Evolutionary conservation across 2,888 invertebrate genomes (phyloP), one percentile per base, ranked within the genome.

Genomic region (Muscina levida): DNA sequence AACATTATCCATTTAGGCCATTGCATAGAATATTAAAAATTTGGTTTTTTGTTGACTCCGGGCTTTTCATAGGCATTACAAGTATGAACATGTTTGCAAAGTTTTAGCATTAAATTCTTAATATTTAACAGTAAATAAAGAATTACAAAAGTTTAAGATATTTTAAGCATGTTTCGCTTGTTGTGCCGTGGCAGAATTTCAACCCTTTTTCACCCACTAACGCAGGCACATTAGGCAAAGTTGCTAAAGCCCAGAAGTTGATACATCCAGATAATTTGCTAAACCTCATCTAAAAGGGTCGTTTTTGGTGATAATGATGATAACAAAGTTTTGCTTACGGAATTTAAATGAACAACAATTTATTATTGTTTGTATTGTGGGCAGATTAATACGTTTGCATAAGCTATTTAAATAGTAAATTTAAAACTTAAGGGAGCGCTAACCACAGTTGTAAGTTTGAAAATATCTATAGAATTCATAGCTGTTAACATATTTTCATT

Each of bases 351-450:
- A 72, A 65, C 51, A 53, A 48, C 53, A 56, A 56, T 73, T 51
- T 73, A 73, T 57, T 37, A 37, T 37, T 46, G 24, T 10, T 48
- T 24, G 59, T 67, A 68, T 59, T 68, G 57, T 42, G 48, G 67
- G 51, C 48, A 42, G 48, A 68, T 75, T 75, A 75, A 75, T 75
- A 59, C 39, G 26, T 53, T 13, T 65, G 56, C 65, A 72, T 72
- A 51, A 65, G 53, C 39, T 67, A 51, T 46, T 67, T 51, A n/a
- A n/a, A n/a, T n/a, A n/a, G n/a, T n/a, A n/a, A n/a, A 31, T 3
- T 3, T 31, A 31, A 31, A 31, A 31, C 31, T 8, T 31, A 3
- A 31, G 8, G 3, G 31, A 5, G 31, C 3, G 8, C 31, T 5
- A 31, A 31, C 31, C 3, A 3, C 31, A 3, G 4, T 31, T 31